A percentile compares a stretch with the other conserved stretches of the same genome.
Evolutionary conservation across 2,797 vertebrate genomes (phyloP).

Genomic region (Galagoides demidoff): DNA sequence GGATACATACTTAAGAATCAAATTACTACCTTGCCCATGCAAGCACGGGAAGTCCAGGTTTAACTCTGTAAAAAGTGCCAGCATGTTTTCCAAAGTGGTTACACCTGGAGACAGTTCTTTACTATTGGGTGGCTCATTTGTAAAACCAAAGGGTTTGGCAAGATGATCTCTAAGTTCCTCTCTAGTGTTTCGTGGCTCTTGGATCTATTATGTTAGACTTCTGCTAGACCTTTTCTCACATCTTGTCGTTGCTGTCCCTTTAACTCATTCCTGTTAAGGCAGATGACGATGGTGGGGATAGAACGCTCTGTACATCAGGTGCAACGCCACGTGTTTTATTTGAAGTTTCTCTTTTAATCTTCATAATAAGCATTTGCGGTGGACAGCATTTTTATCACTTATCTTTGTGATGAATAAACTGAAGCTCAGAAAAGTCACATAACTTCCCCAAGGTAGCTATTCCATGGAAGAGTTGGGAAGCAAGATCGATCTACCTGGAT

Average conservation of each 20-base stretch:
- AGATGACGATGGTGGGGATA: neutral
- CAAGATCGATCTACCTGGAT: neutral
- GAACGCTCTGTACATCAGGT: neutral
- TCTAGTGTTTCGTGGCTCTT: neutral
- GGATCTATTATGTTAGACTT: neutral
- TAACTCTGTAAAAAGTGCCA: neutral
- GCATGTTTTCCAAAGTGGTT: neutral
- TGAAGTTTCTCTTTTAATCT: slow-evolving; percentile 6
- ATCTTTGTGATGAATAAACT: neutral
- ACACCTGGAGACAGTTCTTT: neutral
- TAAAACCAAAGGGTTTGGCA: neutral
- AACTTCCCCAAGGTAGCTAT: neutral
- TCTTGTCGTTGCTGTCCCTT: slow-evolving; percentile 3
- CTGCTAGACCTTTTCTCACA: neutral
- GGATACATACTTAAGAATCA: neutral
- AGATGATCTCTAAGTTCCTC: neutral
- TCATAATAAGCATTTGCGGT: neutral
- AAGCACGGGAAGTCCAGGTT: neutral
- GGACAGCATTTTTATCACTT: neutral
- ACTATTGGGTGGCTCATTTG: neutral
- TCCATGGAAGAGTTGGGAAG: neutral
- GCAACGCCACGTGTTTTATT: neutral
- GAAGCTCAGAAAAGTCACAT: slow-evolving; percentile 2
- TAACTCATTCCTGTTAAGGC: neutral
- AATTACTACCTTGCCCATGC: neutral